Conservation (phyloP, 2,888 invertebrate genomes). For the Apotomis capreana region DNA sequence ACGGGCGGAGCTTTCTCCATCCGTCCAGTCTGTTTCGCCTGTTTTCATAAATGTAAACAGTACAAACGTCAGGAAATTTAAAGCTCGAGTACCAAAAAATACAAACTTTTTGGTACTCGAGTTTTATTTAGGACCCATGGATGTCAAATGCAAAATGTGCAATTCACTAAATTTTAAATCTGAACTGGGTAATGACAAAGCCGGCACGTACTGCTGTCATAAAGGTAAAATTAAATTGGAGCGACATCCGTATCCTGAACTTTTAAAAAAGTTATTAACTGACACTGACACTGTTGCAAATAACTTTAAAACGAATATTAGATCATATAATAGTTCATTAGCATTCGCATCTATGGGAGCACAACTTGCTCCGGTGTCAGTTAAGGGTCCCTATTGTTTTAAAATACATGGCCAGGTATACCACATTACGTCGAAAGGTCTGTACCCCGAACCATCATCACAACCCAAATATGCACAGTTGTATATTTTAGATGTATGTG, state of each 20-base stretch:
- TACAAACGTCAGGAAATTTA: not conserved
- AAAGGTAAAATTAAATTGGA: conserved; percentile 11
- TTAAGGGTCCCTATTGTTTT: conserved; percentile 11
- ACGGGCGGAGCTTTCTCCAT: too few species aligned
- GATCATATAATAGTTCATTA: conserved; percentile 16
- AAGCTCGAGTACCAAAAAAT: conserved; percentile 6
- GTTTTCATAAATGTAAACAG: not conserved
- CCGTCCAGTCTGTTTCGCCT: conserved; percentile 3
- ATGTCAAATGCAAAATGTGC: conserved; percentile 5
- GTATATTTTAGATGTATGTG: conserved; percentile 9
- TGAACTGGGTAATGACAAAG: conserved; percentile 3
- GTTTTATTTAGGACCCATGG: conserved; percentile 12
- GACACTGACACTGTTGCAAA: conserved; percentile 1
- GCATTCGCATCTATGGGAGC: conserved; percentile 18
- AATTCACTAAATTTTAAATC: conserved; percentile 14
- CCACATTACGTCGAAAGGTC: conserved; percentile 10
- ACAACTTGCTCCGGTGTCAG: conserved; percentile 11
- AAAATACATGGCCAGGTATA: conserved; percentile 14
- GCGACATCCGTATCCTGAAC: conserved; percentile 7
- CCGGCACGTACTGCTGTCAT: conserved; percentile 7
- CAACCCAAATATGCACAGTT: conserved; percentile 9
- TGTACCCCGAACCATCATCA: conserved; percentile 8
- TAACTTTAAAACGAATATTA: conserved; percentile 15
- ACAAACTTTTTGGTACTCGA: conserved; percentile 10
- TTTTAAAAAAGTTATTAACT: conserved; percentile 9